A percentile compares a stretch with the other conserved stretches of the same genome.
Conservation (phyloP, 2,113 vertebrate species). For the Mesocricetus auratus region DNA sequence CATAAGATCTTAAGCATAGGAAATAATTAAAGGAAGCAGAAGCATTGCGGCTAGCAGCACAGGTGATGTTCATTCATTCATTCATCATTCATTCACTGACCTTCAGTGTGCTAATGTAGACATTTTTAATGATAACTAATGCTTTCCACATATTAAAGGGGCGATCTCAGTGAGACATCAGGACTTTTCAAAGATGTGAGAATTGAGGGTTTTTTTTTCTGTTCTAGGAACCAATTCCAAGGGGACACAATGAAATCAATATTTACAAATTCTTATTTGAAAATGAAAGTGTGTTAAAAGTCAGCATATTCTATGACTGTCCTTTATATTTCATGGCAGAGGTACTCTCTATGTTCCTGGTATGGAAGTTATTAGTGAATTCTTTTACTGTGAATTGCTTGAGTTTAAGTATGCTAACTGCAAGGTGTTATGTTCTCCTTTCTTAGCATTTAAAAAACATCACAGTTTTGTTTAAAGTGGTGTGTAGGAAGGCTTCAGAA, state of each 20-base stretch:
- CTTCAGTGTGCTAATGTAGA: neutral
- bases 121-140: neutral
- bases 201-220: neutral
- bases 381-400: constrained; percentile 14
- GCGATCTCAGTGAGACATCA: neutral
- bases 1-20: neutral
- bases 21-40: neutral
- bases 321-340: neutral
- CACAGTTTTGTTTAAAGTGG: constrained; percentile 72
- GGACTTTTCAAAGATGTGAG: neutral
- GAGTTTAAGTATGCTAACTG: neutral
- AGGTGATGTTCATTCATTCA: neutral
- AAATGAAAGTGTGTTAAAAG: constrained; percentile 34
- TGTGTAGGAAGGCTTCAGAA: constrained; percentile 74
- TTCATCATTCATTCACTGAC: neutral
- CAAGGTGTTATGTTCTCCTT: constrained; percentile 36
- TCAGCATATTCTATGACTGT: neutral
- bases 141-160: neutral
- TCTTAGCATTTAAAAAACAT: constrained; percentile 43
- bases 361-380: neutral
- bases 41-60: neutral
- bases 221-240: neutral
- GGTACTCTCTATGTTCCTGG: neutral
- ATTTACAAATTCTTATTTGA: constrained; percentile 36
- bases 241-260: neutral